Base-by-base conservation (phyloP, 2,113 vertebrate genomes). In the Mirza zaza region DNA sequence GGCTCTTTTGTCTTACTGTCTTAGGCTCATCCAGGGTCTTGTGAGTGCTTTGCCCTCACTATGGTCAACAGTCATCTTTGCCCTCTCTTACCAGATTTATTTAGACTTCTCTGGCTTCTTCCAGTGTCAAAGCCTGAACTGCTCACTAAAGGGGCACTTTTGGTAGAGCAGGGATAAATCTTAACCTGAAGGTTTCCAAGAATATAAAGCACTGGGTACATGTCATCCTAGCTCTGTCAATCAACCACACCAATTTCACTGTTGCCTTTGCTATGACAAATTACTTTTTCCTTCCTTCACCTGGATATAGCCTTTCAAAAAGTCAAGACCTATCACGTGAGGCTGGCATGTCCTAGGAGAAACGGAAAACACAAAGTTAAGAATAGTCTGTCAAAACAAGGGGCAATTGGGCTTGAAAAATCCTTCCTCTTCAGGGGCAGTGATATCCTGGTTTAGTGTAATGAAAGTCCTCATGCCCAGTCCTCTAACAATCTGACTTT, bases 401-500 rank as follows among this genome's bases (percentile, higher is more conserved):
- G 92, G 63, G 50, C 91, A 97, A 80, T 39, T 97, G 79, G 11
- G 93, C 94, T 95, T 94, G 65, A 95, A 90, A 97, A 98, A 82
- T 90, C 63, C 81, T 23, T 70, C 80, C 88, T 97, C 96, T 96
- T 97, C 81, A 97, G 97, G 95, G 96, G 63, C 27, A 93, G 50
- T 71, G 98, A 98, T 97, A 97, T 68, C 97, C 91, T 50, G 93
- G 86, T 94, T 97, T 80, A 68, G 71, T 82, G 90, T 70, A 94
- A 97, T 95, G 97, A 87, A 97, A 98, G 96, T 67, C 85, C 97
- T 98, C 85, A n/a, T 96, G 98, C 98, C 97, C 97, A 96, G 93
- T 98, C 97, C 95, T 98, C 90, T 94, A 97, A 97, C 98, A 97
- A 98, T 98, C 98, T 98, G 98, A 98, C 98, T 98, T 98, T 99